phyloP scores from a whole-genome alignment of 2,797 vertebrate genomes.

The Carduelis carduelis region DNA sequence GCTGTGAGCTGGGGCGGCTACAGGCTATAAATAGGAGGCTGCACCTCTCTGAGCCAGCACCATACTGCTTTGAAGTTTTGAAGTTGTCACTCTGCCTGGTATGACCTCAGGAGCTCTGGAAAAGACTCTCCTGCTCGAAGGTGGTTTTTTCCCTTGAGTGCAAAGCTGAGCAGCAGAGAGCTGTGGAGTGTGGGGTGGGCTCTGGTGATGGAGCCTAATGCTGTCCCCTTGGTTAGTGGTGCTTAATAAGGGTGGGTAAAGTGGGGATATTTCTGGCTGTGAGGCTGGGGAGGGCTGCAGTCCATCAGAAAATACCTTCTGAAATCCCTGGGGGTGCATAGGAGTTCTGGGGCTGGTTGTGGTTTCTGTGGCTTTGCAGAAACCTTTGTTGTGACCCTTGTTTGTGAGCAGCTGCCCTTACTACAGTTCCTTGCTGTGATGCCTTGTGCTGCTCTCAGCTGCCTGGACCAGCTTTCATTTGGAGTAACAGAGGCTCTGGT shows the following conservation, averaged over 20 bases:
- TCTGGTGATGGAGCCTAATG: background rate
- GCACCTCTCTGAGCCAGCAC: background rate
- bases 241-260: fast-evolving
- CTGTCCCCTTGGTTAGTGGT: background rate
- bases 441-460: background rate
- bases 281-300: fast-evolving
- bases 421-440: background rate
- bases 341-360: background rate
- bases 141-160: background rate
- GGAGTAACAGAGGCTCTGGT: background rate
- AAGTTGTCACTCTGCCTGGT: background rate
- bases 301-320: background rate
- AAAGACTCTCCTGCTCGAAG: fast-evolving
- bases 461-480: background rate
- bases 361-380: background rate
- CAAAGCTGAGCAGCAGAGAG: background rate
- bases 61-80: background rate
- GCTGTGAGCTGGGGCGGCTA: background rate
- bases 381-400: background rate
- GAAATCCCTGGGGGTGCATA: fast-evolving
- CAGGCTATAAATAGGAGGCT: slow-evolving; percentile 9
- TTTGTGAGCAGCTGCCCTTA: background rate
- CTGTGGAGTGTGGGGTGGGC: fast-evolving
- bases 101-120: background rate
- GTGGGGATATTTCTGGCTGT: fast-evolving